phyloP scores from a whole-genome alignment of 2,113 vertebrate species.

The Hiodon alosoides region DNA sequence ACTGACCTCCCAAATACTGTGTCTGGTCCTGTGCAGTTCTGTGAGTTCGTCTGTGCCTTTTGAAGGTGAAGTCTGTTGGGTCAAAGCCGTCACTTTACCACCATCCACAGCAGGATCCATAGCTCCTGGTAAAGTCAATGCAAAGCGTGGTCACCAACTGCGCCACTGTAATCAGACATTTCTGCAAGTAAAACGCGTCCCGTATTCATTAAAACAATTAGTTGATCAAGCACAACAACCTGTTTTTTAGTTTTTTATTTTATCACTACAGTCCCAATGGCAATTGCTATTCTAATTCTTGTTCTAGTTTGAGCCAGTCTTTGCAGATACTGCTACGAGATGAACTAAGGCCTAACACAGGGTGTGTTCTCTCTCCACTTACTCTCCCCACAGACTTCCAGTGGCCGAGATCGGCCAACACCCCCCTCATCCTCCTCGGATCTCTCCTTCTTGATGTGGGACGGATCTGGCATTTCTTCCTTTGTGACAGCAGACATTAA shows the following conservation, averaged over 20 bases:
- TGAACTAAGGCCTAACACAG: neutral
- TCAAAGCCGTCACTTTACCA: neutral
- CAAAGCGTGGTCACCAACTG: no score
- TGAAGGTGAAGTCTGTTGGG: slow-evolving; percentile 9
- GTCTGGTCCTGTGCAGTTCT: slow-evolving; percentile 22
- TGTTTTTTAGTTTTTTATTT: no score
- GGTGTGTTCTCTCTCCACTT: neutral
- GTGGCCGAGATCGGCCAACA: neutral
- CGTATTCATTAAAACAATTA: neutral
- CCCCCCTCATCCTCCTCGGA: slow-evolving; percentile 16
- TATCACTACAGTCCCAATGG: no score
- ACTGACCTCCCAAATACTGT: slow-evolving; percentile 56
- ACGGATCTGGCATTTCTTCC: neutral
- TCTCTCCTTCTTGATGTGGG: slow-evolving; percentile 27
- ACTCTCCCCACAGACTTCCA: neutral
- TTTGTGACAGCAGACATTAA: neutral
- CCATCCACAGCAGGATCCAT: slow-evolving; percentile 33
- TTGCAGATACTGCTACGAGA: neutral
- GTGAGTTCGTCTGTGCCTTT: neutral
- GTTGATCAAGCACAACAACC: neutral
- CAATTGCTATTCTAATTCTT: no score
- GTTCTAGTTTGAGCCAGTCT: no score
- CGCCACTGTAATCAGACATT: no score
- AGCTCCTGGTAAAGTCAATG: slow-evolving; percentile 37
- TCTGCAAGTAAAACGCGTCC: no score